phyloP scores from a whole-genome alignment of 1,140 invertebrate genomes.

The Musca vetustissima region DNA sequence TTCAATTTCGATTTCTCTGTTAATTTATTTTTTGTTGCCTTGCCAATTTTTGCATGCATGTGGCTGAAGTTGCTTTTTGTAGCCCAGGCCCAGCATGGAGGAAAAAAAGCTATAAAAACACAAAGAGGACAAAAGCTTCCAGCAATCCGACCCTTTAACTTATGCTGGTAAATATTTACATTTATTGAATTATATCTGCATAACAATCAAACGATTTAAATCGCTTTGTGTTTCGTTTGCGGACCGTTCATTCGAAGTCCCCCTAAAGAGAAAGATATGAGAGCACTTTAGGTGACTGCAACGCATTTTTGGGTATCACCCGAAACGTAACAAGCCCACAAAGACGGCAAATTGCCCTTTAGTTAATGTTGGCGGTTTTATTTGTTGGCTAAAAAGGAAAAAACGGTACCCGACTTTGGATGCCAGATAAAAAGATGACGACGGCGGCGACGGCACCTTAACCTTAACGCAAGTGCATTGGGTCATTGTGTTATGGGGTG shows the following conservation, averaged over 20 bases:
- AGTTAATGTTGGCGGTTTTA: not conserved
- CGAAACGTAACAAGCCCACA: too few relatives aligned
- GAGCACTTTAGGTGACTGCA: too few relatives aligned
- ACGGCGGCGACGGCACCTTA: conserved; percentile 15
- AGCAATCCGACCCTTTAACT: conserved; percentile 1
- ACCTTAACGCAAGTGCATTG: conserved; percentile 20
- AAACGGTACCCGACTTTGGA: too few relatives aligned
- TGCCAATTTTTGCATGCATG: not conserved
- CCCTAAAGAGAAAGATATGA: too few relatives aligned
- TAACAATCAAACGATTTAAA: conserved; percentile 23
- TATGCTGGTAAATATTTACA: conserved; percentile 23
- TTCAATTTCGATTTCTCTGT: conserved; percentile 20
- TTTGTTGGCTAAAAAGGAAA: not conserved
- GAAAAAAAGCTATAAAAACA: too few relatives aligned
- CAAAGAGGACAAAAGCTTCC: conserved; percentile 1
- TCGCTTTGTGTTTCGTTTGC: not conserved
- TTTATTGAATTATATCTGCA: conserved; percentile 24
- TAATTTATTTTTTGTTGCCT: not conserved
- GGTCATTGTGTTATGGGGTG: conserved; percentile 22
- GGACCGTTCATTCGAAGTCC: not conserved
- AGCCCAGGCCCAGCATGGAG: not conserved
- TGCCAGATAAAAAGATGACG: conserved; percentile 3
- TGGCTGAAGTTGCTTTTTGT: not conserved
- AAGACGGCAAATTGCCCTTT: not conserved
- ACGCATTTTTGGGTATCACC: too few relatives aligned